Base-by-base conservation (phyloP, 2,113 vertebrate species). In the Malurus elegans region DNA sequence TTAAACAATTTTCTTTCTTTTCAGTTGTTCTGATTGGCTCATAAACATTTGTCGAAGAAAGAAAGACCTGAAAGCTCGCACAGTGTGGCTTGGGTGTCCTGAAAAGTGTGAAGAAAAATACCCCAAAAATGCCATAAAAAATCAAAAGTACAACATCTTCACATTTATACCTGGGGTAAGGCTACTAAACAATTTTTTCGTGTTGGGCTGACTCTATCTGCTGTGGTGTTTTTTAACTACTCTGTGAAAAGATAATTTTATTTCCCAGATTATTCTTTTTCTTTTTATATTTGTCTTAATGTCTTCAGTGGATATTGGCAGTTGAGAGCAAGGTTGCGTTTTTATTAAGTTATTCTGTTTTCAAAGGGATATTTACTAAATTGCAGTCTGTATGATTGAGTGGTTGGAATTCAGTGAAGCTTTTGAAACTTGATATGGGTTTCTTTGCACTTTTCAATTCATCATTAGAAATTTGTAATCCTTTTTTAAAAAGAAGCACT, bases 141-240 rank as follows among this genome's bases (percentile, higher is more conserved):
- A 99, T 98, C 99, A 99, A 94, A 99, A 99, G 96, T 99, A 99
- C 97, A 99, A 99, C 96, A 8, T 99, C 96, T 96, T 99, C 96
- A 99, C 99, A 96, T 99, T 99, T 94, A 98, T 99, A 97, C 99
- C 99, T 90, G 99, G 99, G 99, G 99, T 99, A 98, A 98, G 99
- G 95, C 60, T 54, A 16, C 48, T 69, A 19, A 85, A 40, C 3
- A 1, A 1, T 32, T 95, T 87, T 42, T 72, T 95, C 19, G 18
- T 47, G 18, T 25, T 71, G 45, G 21, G 10, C 51, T 96, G 57
- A 44, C 25, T 74, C 2, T 87, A 20, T 83, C 16, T 83, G 88
- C 24, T 62, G 7, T 36, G 34, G 8, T 73, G 21, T 1, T 47
- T 71, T 70, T 72, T 56, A 28, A 10, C 6, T 8, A 6, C 36